phyloP scores from a whole-genome alignment of 1,140 invertebrate species.

The Matsumurasca onukii region DNA sequence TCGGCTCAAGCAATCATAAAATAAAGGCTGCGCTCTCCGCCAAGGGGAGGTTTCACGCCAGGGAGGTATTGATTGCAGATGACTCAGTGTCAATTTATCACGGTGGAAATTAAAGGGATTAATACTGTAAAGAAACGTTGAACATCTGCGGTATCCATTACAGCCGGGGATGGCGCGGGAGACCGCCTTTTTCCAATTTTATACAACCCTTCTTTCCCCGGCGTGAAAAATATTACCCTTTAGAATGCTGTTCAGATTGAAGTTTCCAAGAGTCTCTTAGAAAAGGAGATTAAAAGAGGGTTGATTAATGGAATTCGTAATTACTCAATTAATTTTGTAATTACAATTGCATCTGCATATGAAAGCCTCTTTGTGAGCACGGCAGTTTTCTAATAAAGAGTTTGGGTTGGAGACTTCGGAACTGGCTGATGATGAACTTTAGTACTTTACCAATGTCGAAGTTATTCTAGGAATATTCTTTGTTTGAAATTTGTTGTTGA shows the following conservation, averaged over 20 bases:
- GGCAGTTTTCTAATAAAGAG: slow-evolving; percentile 18
- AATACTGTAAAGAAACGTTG: not conserved
- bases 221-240: slow-evolving; percentile 18
- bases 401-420: not conserved
- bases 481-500: no score
- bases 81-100: not conserved
- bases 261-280: not conserved
- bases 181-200: slow-evolving; percentile 17
- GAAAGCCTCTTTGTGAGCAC: slow-evolving; percentile 10
- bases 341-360: slow-evolving; percentile 27
- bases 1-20: no score
- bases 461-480: no score
- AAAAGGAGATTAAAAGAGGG: slow-evolving; percentile 15
- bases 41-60: no score
- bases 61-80: no score
- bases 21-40: no score
- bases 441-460: not conserved
- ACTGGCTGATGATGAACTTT: not conserved
- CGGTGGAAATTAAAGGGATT: not conserved
- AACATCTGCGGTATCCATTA: not conserved
- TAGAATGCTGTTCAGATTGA: not conserved
- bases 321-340: slow-evolving; percentile 28
- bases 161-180: not conserved
- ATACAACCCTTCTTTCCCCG: slow-evolving; percentile 2
- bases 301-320: slow-evolving; percentile 26